phyloP scores from a whole-genome alignment of 2,888 invertebrate species.

The Craniophora ligustri region DNA sequence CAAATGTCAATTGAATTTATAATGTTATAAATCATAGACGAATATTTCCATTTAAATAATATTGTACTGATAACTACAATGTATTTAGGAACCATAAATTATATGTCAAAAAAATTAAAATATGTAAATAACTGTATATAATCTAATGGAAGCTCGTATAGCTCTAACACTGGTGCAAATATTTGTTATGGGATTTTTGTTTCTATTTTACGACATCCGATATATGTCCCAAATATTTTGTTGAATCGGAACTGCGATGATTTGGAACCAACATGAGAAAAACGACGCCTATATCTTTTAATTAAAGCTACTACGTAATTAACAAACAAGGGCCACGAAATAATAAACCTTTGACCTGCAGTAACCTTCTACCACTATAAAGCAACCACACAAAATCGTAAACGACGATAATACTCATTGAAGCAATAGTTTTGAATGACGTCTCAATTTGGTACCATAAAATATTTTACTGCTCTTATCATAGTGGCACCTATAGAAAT shows the following conservation, averaged over 20 bases:
- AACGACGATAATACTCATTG: conserved; percentile 51
- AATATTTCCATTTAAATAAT: conserved; percentile 33
- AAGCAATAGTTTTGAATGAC: conserved; percentile 38
- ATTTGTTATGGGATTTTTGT: too few species aligned
- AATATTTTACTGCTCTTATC: conserved; percentile 42
- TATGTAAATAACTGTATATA: too few species aligned
- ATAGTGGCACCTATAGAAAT: conserved; percentile 28
- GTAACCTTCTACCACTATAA: conserved; percentile 54
- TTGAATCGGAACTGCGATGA: too few species aligned
- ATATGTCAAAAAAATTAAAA: too few species aligned
- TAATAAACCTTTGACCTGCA: conserved; percentile 62
- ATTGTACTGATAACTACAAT: conserved; percentile 34
- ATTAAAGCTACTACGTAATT: conserved; percentile 53
- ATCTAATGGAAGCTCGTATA: too few species aligned
- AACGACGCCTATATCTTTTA: conserved; percentile 19
- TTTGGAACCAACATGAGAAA: too few species aligned
- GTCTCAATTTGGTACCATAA: conserved; percentile 54
- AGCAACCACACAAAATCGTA: conserved; percentile 54
- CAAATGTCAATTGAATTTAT: conserved; percentile 51
- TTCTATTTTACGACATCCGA: too few species aligned
- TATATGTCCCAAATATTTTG: too few species aligned
- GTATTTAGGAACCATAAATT: background rate
- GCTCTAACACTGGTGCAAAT: too few species aligned
- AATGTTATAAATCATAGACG: conserved; percentile 20
- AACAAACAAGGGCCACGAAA: conserved; percentile 50